Conservation (phyloP, 2,797 vertebrate genomes). For the Scarus forsteni region DNA sequence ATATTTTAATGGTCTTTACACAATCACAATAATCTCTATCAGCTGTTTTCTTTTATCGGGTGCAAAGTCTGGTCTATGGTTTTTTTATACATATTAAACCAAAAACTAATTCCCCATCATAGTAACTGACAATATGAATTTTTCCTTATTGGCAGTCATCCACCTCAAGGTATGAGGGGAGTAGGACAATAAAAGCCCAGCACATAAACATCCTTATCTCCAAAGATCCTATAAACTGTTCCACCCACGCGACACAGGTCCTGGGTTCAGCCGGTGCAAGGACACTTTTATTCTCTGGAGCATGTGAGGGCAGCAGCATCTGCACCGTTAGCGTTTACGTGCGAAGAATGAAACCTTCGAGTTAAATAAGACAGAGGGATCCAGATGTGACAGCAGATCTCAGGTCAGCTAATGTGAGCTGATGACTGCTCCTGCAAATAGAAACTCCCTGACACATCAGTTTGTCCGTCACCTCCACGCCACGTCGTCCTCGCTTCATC, state of each 20-base stretch:
- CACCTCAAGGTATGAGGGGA: background rate
- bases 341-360: background rate
- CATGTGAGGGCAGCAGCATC: background rate
- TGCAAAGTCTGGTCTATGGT: no score
- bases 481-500: constrained; percentile 7
- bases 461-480: constrained; percentile 16
- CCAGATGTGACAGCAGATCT: constrained; percentile 7
- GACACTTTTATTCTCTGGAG: background rate
- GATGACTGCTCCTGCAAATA: constrained; percentile 9
- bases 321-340: background rate
- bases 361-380: background rate
- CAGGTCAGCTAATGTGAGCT: constrained; percentile 16
- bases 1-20: no score
- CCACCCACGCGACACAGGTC: constrained; percentile 1
- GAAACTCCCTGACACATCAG: background rate
- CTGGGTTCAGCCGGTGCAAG: background rate
- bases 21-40: no score
- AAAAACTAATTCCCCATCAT: no score
- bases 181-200: background rate
- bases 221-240: background rate
- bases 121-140: no score
- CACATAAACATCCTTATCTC: background rate
- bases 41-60: no score
- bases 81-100: no score
- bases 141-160: no score